Base-by-base conservation (phyloP, 92 coral and sea anemone species). In the Heteractis magnifica region DNA sequence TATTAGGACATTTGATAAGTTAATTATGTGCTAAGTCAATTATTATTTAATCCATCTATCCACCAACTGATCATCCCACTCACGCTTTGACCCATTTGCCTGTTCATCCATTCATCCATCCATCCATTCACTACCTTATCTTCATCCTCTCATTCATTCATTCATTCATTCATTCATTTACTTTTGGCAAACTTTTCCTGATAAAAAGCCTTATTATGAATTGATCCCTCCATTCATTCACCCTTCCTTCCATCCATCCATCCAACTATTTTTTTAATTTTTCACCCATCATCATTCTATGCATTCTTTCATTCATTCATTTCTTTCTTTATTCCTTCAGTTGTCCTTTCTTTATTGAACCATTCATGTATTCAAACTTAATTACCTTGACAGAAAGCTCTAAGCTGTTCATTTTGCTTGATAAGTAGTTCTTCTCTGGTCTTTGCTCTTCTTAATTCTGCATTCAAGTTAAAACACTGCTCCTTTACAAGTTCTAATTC, bases 391-490 rank as follows among this genome's bases (percentile, higher is more conserved):
- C 88, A 88, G 60, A 87, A 80, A 6, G 80, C 83, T 49, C 94
- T 88, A 49, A 94, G 89, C 84, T 94, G 92, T 6, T 89, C 84
- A 71, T 95, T 95, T 79, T 94, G 93, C 52, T 89, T 79, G 20
- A 82, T 79, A 70, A 95, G 91, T 68, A 91, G 81, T 71, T 93
- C 90, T 71, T 95, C 98, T 49, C 96, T 90, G 8, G 91, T 87
- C 51, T 90, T 87, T 10, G 98, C 94, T 72, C 93, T 89, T 75
- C 87, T 85, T 58, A 95, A 88, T 79, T 93, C 98, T 0, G 90
- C 85, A 77, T 87, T 86, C 75, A 94, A 65, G n/a, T 75, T 89
- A 14, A 76, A 77, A 83, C 90, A 90, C 79, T 92, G 90, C 23
- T 90, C 94, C 82, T 94, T 93, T 53, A 89, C 89, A 21, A 75